These are phyloP conservation scores for Epinotia demarniana DNA, from an alignment of 2,888 invertebrate genomes.

Conservation along the genomic window DNA sequence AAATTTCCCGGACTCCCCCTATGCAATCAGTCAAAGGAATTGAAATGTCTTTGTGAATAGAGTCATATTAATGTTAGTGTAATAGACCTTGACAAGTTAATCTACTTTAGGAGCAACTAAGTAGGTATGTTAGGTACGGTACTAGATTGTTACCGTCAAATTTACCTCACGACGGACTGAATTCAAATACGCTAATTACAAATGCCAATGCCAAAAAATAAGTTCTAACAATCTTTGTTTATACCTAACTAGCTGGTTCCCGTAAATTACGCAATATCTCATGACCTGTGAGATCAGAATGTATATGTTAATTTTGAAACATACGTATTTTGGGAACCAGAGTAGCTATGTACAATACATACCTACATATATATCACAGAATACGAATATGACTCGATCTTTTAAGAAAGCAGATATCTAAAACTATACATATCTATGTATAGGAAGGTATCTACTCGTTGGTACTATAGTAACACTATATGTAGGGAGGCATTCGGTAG, in stretches of 20 bases:
- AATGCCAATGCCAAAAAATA: conserved; percentile 21
- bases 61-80: neutral
- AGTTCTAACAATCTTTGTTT: conserved; percentile 20
- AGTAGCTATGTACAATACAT: neutral
- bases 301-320: conserved; percentile 34
- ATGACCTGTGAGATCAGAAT: conserved; percentile 27
- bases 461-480: too few species aligned
- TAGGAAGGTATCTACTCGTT: too few species aligned
- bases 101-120: neutral
- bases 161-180: conserved; percentile 8
- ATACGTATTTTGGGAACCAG: conserved; percentile 19
- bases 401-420: neutral
- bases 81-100: neutral
- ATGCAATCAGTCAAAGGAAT: neutral
- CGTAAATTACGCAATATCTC: conserved; percentile 27
- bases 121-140: neutral
- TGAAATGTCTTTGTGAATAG: neutral
- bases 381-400: neutral
- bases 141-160: conserved; percentile 2
- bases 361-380: neutral
- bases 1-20: neutral
- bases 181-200: conserved; percentile 29
- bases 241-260: conserved; percentile 6
- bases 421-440: too few species aligned
- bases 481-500: neutral